A percentile compares a stretch with the other conserved stretches of the same genome.
Conservation (phyloP, 2,113 vertebrate species). For the Coryphaenoides rupestris region DNA sequence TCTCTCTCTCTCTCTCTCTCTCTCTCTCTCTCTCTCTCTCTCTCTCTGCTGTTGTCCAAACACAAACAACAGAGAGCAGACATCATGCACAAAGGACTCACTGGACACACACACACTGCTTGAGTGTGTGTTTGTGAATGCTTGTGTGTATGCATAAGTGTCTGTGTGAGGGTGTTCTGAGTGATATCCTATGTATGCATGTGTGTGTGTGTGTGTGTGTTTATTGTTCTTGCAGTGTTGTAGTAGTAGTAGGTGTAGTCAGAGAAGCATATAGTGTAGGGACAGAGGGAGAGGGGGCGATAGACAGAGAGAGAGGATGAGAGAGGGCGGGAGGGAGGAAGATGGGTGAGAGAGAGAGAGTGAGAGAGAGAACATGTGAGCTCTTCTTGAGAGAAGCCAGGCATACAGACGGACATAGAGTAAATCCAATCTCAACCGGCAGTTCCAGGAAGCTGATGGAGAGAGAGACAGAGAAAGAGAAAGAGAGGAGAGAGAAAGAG, state of each 20-base stretch:
- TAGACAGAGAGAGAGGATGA: not conserved
- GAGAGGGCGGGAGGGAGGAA: not conserved
- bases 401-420: slow-evolving; percentile 56
- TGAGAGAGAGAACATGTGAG: not conserved
- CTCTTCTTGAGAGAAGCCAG: slow-evolving; percentile 57
- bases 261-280: slow-evolving; percentile 18
- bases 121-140: not conserved
- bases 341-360: not conserved
- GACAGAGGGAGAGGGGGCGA: slow-evolving; percentile 31
- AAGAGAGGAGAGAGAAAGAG: not conserved
- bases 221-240: slow-evolving; percentile 47
- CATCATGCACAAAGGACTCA: slow-evolving; percentile 13
- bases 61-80: slow-evolving; percentile 49
- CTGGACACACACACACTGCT: slow-evolving; percentile 7
- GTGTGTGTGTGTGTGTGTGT: not conserved
- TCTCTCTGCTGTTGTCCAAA: slow-evolving; percentile 41
- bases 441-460: slow-evolving; percentile 60
- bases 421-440: slow-evolving; percentile 66
- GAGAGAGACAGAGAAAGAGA: slow-evolving; percentile 27
- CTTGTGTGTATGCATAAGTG: slow-evolving; percentile 15
- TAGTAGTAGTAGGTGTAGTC: slow-evolving; percentile 42
- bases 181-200: too few relatives aligned
- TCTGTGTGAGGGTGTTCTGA: too few relatives aligned
- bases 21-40: slow-evolving; percentile 11
- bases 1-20: slow-evolving; percentile 1